Conservation (phyloP, 2,113 vertebrate genomes). For the Pogonocichla stellata region DNA sequence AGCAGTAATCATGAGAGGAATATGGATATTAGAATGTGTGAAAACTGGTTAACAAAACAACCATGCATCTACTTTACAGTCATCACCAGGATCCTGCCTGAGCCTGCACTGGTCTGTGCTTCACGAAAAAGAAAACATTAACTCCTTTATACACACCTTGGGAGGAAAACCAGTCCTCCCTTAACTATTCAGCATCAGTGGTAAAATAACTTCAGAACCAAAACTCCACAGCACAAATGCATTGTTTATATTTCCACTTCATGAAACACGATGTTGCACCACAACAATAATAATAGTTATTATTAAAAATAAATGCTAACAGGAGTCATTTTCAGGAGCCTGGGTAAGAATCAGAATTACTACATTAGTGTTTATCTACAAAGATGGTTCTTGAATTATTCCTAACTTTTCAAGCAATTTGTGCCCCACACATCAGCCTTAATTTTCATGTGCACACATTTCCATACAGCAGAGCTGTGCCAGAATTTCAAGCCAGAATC, state of each 20-base stretch:
- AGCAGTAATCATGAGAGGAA: not conserved
- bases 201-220: not conserved
- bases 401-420: not conserved
- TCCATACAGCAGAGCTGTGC: not conserved
- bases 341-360: not conserved
- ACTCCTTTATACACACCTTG: not conserved
- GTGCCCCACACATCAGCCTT: not conserved
- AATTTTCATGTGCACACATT: not conserved
- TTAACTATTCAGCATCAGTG: not conserved
- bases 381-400: not conserved
- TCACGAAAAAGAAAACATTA: constrained; percentile 29
- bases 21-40: not conserved
- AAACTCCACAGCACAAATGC: not conserved
- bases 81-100: constrained; percentile 21
- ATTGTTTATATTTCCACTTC: not conserved
- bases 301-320: not conserved
- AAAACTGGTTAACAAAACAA: constrained; percentile 17
- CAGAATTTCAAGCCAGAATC: not conserved
- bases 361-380: not conserved
- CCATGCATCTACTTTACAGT: constrained; percentile 16
- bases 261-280: not conserved
- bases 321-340: not conserved
- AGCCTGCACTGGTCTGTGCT: constrained; percentile 13
- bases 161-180: not conserved
- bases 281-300: not conserved